Evolutionary conservation across 2,888 invertebrate genomes (phyloP).

Genomic region (Notodonta dromedarius): DNA sequence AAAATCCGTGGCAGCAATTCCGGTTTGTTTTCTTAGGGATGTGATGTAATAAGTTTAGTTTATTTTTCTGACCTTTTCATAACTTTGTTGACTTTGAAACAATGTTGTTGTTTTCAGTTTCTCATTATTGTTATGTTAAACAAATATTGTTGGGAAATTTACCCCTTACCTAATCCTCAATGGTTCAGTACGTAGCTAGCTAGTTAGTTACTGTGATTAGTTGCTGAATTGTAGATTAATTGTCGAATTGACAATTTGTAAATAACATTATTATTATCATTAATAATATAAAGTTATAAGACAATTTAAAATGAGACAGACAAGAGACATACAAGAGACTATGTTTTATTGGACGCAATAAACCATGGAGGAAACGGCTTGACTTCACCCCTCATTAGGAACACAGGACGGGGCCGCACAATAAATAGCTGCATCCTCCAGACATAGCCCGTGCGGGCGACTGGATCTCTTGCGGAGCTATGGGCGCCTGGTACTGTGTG

Average conservation of each 20-base stretch:
- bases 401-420: background rate
- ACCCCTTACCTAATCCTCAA: too few species aligned
- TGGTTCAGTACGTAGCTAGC: too few species aligned
- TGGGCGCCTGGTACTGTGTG: background rate
- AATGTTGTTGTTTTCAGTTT: background rate
- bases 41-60: background rate
- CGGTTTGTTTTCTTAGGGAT: background rate
- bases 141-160: too few species aligned
- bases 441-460: background rate
- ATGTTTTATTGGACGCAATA: too few species aligned
- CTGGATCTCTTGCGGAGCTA: background rate
- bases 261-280: too few species aligned
- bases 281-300: too few species aligned
- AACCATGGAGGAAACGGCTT: background rate
- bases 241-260: too few species aligned
- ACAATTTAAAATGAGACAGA: too few species aligned
- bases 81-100: background rate
- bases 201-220: too few species aligned
- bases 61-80: background rate
- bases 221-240: too few species aligned
- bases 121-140: too few species aligned
- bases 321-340: too few species aligned
- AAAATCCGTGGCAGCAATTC: background rate
- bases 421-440: conserved; percentile 1
- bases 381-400: background rate